Evolutionary conservation across 2,113 vertebrate species (phyloP).

Genomic region (Glaucomys volans): DNA sequence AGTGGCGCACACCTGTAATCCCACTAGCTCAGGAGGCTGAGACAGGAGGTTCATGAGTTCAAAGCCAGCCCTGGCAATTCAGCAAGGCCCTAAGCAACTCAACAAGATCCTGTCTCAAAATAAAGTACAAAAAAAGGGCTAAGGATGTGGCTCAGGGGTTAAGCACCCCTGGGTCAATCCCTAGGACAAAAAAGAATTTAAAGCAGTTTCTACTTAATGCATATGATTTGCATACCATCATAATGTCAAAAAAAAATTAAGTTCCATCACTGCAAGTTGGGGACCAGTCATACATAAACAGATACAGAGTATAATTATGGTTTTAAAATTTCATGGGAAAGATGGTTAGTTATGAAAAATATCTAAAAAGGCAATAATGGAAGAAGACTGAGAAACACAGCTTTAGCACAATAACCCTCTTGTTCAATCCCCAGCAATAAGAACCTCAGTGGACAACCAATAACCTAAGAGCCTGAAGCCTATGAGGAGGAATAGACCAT

Average conservation of each 20-base stretch:
- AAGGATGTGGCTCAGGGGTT: no score
- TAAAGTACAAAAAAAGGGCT: no score
- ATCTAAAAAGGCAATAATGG: not conserved
- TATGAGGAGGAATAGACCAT: not conserved
- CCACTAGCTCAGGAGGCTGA: no score
- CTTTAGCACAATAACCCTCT: not conserved
- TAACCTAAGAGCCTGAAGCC: not conserved
- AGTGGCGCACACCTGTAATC: no score
- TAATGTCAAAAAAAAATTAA: not conserved
- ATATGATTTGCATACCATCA: not conserved
- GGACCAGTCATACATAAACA: not conserved
- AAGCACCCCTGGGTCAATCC: no score
- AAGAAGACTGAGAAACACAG: not conserved
- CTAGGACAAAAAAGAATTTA: no score
- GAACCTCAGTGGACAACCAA: not conserved
- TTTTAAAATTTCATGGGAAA: not conserved
- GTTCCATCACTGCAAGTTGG: not conserved
- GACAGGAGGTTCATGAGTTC: no score
- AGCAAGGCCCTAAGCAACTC: no score
- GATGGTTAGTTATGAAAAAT: not conserved
- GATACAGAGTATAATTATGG: not conserved
- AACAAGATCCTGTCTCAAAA: no score
- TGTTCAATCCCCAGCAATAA: not conserved
- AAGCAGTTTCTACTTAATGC: not conserved
- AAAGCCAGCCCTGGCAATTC: no score